Base-by-base conservation (phyloP, 2,797 vertebrate species). In the Emydoidea blandingii region DNA sequence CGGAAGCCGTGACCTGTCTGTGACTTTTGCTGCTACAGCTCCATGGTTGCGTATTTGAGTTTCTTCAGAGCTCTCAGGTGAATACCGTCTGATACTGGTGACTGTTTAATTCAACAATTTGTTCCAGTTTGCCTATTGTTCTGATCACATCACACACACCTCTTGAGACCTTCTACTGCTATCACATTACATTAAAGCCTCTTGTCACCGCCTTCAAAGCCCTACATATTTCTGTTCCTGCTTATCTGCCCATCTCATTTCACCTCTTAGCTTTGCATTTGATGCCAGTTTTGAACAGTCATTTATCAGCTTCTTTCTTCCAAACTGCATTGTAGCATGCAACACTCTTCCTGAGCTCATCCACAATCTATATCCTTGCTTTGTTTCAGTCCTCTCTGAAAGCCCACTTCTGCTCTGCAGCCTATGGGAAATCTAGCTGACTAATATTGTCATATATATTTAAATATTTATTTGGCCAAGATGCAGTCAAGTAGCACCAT, bases 361-460 rank as follows among this genome's bases (percentile, higher is more conserved):
- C 37, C 57, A 86, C 52, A 80, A 59, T 88, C 92, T 89, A 27
- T 41, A n/a, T 49, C 9, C 3, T 89, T 52, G 87, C 84, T 88
- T 82, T 93, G 93, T 96, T 93, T 84, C 95, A 87, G 87, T 93
- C 88, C 57, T 59, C 82, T 81, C 83, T 65, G 49, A 93, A 84
- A 87, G 37, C n/a, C 88, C 74, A 68, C 92, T 88, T 93, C 91
- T 90, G 49, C 84, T 59, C 34, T 74, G 49, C 80, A 85, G 81
- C 92, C 82, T 83, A 74, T 56, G n/a, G 37, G 37, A 85, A 93
- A 94, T 72, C 84, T 88, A 21, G n/a, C 82, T 50, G 79, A 79
- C 52, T 86, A 94, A 95, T 6, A 95, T 59, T 78, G 57, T 85
- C 72, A 95, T 59, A 91, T 91, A 94, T 0, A 11, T 81, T 94